Evolutionary conservation across 2,797 vertebrate genomes (phyloP).

Genomic region (Microctenopoma lineatum): DNA sequence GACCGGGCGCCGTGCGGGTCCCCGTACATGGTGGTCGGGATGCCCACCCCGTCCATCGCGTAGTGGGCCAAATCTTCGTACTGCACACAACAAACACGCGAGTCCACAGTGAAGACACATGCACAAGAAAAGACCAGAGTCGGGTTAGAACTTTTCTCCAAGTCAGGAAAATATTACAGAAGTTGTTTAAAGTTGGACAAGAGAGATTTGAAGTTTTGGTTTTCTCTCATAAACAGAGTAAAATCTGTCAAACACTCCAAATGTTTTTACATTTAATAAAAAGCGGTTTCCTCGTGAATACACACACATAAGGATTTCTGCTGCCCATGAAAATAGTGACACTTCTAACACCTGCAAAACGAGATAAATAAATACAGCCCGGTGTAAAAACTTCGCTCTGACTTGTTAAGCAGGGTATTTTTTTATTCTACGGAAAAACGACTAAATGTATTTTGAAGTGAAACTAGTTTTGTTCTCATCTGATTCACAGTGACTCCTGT

Average conservation of each 20-base stretch:
- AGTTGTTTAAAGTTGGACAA: not conserved
- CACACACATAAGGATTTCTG: not conserved
- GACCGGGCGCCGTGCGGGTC: conserved; percentile 97
- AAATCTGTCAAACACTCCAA: conserved; percentile 5
- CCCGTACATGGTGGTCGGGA: conserved; percentile 98
- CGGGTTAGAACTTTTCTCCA: conserved; percentile 8
- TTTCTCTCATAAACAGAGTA: not conserved
- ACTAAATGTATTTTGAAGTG: not conserved
- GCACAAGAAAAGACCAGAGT: conserved; percentile 3
- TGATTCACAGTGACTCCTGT: conserved; percentile 9
- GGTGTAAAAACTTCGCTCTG: conserved; percentile 1
- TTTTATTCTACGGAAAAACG: conserved; percentile 2
- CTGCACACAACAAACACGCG: conserved; percentile 86
- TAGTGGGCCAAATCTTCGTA: conserved; percentile 99
- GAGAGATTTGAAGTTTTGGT: not conserved
- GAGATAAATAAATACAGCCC: conserved; percentile 4
- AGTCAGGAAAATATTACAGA: not conserved
- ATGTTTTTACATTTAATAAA: conserved; percentile 11
- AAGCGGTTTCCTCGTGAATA: not conserved
- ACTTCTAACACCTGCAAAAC: not conserved
- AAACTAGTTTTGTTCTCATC: conserved; percentile 31
- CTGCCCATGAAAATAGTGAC: not conserved
- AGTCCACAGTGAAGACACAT: conserved; percentile 40
- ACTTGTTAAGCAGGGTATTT: not conserved
- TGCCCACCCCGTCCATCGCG: conserved; percentile 98